These are phyloP conservation scores for Ichneumoninae sp. DNA, from an alignment of 2,888 invertebrate species.

Conservation along the genomic window DNA sequence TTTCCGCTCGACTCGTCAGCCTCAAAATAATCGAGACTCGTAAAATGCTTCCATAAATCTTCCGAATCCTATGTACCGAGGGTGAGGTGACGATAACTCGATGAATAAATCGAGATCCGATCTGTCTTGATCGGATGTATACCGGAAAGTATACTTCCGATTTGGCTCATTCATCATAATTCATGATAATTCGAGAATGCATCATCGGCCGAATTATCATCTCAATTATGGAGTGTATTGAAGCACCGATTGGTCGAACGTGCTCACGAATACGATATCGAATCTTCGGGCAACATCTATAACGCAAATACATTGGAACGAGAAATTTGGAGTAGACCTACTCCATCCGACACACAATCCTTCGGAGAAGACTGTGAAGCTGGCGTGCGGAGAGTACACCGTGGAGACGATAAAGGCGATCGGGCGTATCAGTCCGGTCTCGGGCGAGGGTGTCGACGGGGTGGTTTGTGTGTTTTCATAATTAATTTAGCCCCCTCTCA, in stretches of 20 bases:
- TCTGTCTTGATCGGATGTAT: constrained; percentile 10
- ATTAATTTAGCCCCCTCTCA: constrained; percentile 65
- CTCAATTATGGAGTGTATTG: constrained; percentile 30
- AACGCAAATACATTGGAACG: constrained; percentile 49
- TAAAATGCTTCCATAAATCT: constrained; percentile 55
- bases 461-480: constrained; percentile 68
- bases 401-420: constrained; percentile 46
- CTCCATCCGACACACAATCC: constrained; percentile 20
- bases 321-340: constrained; percentile 28
- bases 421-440: constrained; percentile 44
- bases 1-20: constrained; percentile 72
- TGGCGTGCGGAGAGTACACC: constrained; percentile 9
- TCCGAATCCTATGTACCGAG: background rate
- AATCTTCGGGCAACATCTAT: constrained; percentile 55
- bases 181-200: background rate
- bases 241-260: constrained; percentile 24
- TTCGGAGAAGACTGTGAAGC: constrained; percentile 51
- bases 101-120: constrained; percentile 2
- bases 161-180: too few relatives aligned
- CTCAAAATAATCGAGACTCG: constrained; percentile 67
- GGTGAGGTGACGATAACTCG: constrained; percentile 30
- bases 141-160: too few relatives aligned
- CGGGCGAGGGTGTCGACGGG: constrained; percentile 53
- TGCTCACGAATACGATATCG: constrained; percentile 60
- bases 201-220: background rate